Evolutionary conservation across 2,113 vertebrate species (phyloP), one percentile per base, ranked within the genome.

Genomic region (Platycercus adscitus): DNA sequence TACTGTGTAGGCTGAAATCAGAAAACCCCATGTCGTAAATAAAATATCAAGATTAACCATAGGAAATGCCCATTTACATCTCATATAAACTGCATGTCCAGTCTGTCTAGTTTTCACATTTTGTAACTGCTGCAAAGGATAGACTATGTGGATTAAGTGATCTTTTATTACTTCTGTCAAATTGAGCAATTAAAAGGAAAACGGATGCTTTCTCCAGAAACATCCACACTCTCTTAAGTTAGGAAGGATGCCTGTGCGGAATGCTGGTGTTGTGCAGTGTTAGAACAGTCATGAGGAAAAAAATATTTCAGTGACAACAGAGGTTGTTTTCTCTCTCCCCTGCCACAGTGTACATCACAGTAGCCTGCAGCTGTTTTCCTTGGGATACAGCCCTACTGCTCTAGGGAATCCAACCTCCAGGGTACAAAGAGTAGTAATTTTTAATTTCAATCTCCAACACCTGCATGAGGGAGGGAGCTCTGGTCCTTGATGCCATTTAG

Each of bases 291-390:
- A 63, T 0, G 0, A 73, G 46, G 11, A 39, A 94, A 79, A 78
- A 53, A 29, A 6, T 11, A 61, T 83, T 94, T 79, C 26, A 49
- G 47, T 21, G 28, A 41, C 13, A 79, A 21, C 52, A 47, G 75
- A 44, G 8, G 11, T 43, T 66, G 15, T 81, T 89, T 81, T 81
- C 29, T 84, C 20, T 60, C 55, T 15, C 8, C 6, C 49, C 37
- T 20, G 56, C 17, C 2, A 0, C 25, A 23, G 21, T 23, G 9
- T 50, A 46, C 35, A 70, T 73, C 58, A 75, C 55, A 39, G 78
- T 31, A 92, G 52, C 49, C 52, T 93, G 35, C 93, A 95, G 52
- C 65, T 96, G 86, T 91, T 91, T 96, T 95, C 43, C 55, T 43
- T 78, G 39, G 50, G 86, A 76, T 72, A 43, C 17, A 76, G 15